Evolutionary conservation across 2,888 invertebrate species (phyloP), one percentile per base, ranked within the genome.

Genomic region (Acrobasis repandana): DNA sequence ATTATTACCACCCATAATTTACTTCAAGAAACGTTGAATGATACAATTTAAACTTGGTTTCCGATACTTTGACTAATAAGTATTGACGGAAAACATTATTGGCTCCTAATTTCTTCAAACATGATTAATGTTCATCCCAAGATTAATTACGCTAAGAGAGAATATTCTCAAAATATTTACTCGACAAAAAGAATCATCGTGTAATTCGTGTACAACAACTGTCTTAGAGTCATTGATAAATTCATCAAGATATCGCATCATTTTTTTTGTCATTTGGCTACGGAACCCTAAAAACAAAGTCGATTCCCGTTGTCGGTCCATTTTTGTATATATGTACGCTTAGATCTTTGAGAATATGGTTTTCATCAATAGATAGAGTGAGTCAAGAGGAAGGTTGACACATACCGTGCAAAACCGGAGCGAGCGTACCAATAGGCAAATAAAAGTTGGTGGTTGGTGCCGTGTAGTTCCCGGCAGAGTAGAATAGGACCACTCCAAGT

Each of bases 141-240:
- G 52, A 52, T 52, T 36, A 52, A 52, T 52, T 15, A 52, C 9
- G 6, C 33, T 16, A 9, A 18, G 33, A 57, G 18, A 48, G 10
- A 47, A 52, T 33, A 60, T 34, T 60, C 64, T 66, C 68, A 67
- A 67, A 67, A 69, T 71, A 69, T 70, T 73, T 70, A 69, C 58
- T 63, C 67, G 68, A 67, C 63, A 66, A 64, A 69, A 63, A 65
- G 57, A 56, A 58, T 51, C 62, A 67, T 66, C 63, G 61, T 65
- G 61, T 62, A 61, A 11, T 36, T 9, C 11, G 36, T 43, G 14
- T 28, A 65, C 64, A 60, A 62, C 52, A 61, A 63, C 62, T 62
- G 34, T 58, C 50, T 59, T 61, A 28, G 28, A 28, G 20, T 20
- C 4, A 20, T 28, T 28, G 28, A 28, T 28, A 5, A 5, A 5